phyloP scores from a whole-genome alignment of 30 jellyfish, hydroid and myxozoan species.

The Aurelia coerulea region DNA sequence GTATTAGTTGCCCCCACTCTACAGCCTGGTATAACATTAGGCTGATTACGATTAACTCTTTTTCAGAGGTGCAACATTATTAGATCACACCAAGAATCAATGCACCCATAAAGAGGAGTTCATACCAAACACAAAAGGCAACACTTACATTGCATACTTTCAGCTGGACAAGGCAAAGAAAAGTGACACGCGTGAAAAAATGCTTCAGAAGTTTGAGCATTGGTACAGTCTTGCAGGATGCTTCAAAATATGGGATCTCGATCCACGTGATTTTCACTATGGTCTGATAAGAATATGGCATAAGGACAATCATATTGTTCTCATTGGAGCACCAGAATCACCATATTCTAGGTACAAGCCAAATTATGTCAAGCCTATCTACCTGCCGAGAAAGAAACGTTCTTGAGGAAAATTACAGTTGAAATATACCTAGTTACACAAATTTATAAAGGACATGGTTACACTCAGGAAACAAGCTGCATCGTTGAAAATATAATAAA shows the following conservation, averaged over 20 bases:
- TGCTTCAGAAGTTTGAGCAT: not conserved
- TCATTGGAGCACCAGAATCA: constrained; percentile 82
- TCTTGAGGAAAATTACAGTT: no score
- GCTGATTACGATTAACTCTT: not conserved
- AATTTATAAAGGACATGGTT: no score
- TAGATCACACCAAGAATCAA: constrained; percentile 81
- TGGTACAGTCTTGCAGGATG: constrained; percentile 83
- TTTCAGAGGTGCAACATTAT: constrained; percentile 77
- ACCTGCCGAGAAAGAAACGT: constrained; percentile 12
- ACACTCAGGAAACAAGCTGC: no score
- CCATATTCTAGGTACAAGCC: constrained; percentile 81
- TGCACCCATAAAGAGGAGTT: constrained; percentile 75
- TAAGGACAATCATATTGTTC: constrained; percentile 74
- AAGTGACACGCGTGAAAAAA: not conserved
- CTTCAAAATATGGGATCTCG: constrained; percentile 87
- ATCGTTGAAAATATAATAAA: no score
- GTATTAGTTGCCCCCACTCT: not conserved
- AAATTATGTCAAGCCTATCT: constrained; percentile 61
- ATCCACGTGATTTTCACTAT: constrained; percentile 86
- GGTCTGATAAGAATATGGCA: constrained; percentile 83
- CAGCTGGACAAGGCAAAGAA: constrained; percentile 24
- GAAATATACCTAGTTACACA: no score
- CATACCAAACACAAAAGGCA: constrained; percentile 91
- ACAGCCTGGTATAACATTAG: not conserved
- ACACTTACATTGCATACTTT: constrained; percentile 78